phyloP scores from a whole-genome alignment of 2,113 vertebrate species.

The Tor tambroides region DNA sequence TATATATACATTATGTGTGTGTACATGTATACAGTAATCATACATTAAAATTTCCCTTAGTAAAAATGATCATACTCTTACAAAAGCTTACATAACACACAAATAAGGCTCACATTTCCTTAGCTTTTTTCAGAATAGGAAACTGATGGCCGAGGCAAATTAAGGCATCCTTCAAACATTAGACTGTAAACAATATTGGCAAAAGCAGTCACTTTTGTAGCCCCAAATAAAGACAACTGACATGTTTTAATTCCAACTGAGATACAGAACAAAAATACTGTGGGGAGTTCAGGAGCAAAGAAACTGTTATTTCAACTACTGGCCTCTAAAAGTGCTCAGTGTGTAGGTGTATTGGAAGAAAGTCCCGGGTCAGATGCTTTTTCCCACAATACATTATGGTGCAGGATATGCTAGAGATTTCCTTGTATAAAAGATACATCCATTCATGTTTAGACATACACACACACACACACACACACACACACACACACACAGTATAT shows the following conservation, averaged over 20 bases:
- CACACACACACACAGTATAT: too few species aligned
- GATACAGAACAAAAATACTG: conserved; percentile 52
- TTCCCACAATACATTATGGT: not conserved
- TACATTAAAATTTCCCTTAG: not conserved
- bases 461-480: too few species aligned
- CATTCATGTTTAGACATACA: not conserved
- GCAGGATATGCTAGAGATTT: not conserved
- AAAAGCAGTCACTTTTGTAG: conserved; percentile 60
- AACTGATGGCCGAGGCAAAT: conserved; percentile 37
- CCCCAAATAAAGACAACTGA: conserved; percentile 68
- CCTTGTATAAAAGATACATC: not conserved
- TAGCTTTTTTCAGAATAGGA: conserved; percentile 27
- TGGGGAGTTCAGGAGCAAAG: conserved; percentile 42
- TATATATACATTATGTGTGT: not conserved
- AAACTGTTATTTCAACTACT: not conserved
- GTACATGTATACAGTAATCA: conserved; percentile 4
- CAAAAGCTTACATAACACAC: conserved; percentile 18
- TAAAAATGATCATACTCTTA: not conserved
- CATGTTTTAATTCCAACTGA: conserved; percentile 56
- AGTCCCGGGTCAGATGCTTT: conserved; percentile 2
- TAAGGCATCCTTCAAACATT: conserved; percentile 30
- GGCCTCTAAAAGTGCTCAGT: not conserved
- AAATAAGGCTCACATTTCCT: conserved; percentile 29
- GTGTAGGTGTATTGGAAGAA: not conserved
- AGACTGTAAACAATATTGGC: conserved; percentile 36